phyloP scores from a whole-genome alignment of 2,797 vertebrate species.

The Cossypha polioptera region DNA sequence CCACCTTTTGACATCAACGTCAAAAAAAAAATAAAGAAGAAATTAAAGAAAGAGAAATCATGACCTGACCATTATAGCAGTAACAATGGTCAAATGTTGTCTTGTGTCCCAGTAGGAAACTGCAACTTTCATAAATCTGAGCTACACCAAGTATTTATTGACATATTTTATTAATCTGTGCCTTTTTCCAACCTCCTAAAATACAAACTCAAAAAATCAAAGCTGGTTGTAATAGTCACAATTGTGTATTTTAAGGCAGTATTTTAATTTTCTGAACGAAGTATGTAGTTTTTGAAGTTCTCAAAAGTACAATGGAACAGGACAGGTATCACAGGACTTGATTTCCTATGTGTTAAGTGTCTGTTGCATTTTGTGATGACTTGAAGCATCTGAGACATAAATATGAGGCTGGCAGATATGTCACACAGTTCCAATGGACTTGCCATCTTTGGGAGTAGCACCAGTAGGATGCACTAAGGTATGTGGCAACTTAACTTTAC shows the following conservation, averaged over 20 bases:
- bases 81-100: not conserved
- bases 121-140: not conserved
- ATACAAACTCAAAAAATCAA: not conserved
- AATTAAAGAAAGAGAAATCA: not conserved
- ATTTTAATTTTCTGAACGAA: not conserved
- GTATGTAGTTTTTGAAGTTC: not conserved
- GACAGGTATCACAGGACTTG: not conserved
- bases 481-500: not conserved
- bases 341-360: accelerated
- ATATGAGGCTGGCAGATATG: not conserved
- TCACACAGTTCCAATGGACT: not conserved
- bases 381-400: not conserved
- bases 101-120: not conserved
- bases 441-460: not conserved
- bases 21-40: not conserved
- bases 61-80: not conserved
- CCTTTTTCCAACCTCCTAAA: conserved; percentile 3
- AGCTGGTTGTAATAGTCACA: not conserved
- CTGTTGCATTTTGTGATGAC: not conserved
- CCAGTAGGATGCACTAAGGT: not conserved
- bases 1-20: not conserved
- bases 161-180: not conserved
- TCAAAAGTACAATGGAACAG: accelerated
- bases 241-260: not conserved
- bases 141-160: not conserved